phyloP scores from a whole-genome alignment of 1,140 invertebrate genomes.

The Idris sp. region DNA sequence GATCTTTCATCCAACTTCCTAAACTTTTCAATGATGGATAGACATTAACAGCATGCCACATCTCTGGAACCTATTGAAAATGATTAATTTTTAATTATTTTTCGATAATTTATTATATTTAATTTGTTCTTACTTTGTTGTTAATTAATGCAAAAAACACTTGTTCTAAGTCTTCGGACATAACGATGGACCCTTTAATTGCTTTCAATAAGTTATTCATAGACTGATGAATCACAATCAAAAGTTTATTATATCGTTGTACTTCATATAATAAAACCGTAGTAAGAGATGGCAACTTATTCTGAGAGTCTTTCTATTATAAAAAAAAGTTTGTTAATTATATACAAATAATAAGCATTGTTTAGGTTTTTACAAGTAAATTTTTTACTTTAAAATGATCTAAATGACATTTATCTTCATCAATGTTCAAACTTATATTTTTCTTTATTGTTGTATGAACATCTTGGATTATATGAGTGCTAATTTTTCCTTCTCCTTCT shows the following conservation, averaged over 20 bases:
- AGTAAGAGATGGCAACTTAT: constrained; percentile 86
- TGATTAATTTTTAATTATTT: background rate
- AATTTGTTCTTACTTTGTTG: constrained; percentile 80
- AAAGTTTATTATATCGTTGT: constrained; percentile 89
- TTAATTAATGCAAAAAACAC: constrained; percentile 87
- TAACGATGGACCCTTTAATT: constrained; percentile 91
- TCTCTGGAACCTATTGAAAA: constrained; percentile 82
- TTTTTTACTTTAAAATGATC: constrained; percentile 77
- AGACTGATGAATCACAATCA: constrained; percentile 84
- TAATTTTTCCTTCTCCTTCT: constrained; percentile 81
- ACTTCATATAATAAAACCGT: constrained; percentile 92
- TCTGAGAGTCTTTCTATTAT: constrained; percentile 81
- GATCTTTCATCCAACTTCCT: constrained; percentile 89
- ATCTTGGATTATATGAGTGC: constrained; percentile 86
- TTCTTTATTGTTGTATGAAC: constrained; percentile 82
- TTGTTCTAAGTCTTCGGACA: constrained; percentile 91
- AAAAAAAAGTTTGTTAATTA: constrained; percentile 2
- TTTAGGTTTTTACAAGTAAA: background rate
- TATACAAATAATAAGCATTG: constrained; percentile 3
- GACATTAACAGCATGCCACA: constrained; percentile 87
- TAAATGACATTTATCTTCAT: constrained; percentile 79
- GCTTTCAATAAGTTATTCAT: constrained; percentile 88
- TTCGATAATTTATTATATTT: constrained; percentile 6
- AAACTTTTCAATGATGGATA: constrained; percentile 93
- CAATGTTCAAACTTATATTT: constrained; percentile 80